phyloP scores from a whole-genome alignment of 1,140 invertebrate genomes.

The Zaprionus africanus region DNA sequence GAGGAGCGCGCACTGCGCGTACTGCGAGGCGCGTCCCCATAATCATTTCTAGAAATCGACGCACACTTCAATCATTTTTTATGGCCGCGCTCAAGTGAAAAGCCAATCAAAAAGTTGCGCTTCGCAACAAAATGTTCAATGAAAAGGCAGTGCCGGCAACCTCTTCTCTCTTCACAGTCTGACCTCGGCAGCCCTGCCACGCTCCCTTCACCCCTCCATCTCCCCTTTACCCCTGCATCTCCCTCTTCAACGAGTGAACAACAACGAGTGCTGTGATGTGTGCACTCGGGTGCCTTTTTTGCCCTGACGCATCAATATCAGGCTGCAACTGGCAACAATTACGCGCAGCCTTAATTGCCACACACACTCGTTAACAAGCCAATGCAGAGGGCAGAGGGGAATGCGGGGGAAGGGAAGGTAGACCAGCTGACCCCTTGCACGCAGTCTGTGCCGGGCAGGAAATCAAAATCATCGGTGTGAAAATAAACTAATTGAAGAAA shows the following conservation, averaged over 20 bases:
- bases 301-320: conserved; percentile 54
- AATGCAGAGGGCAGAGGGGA: conserved; percentile 18
- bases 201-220: not conserved
- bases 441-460: conserved; percentile 36
- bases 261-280: conserved; percentile 37
- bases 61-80: conserved; percentile 68
- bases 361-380: conserved; percentile 61
- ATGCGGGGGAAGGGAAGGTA: not conserved
- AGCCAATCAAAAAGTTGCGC: conserved; percentile 75
- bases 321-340: conserved; percentile 77
- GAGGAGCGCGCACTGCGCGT: not conserved
- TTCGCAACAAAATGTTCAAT: conserved; percentile 69
- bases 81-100: conserved; percentile 53
- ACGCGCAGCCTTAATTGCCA: conserved; percentile 78
- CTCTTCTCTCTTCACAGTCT: not conserved
- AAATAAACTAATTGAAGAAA: conserved; percentile 83
- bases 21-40: conserved; percentile 19
- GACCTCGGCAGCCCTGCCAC: not conserved
- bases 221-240: not conserved
- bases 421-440: conserved; percentile 21
- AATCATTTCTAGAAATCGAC: conserved; percentile 52
- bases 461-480: conserved; percentile 82
- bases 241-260: not conserved
- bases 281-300: conserved; percentile 9
- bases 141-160: conserved; percentile 24